Conservation (phyloP, 2,113 vertebrate genomes). For the Sander vitreus region DNA sequence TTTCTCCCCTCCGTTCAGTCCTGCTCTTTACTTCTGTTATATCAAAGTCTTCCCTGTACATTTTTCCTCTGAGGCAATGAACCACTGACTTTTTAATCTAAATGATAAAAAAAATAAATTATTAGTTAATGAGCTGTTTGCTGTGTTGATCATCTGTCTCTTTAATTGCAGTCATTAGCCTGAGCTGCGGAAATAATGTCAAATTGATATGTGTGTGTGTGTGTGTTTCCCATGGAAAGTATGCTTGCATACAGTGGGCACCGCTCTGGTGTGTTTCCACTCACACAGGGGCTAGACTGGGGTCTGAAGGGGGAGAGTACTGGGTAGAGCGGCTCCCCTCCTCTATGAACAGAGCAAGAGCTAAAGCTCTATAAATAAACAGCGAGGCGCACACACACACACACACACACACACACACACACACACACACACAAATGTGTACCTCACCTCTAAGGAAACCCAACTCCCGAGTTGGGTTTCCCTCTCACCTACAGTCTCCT, state of each 20-base stretch:
- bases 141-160: slow-evolving; percentile 66
- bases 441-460: slow-evolving; percentile 70
- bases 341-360: slow-evolving; percentile 48
- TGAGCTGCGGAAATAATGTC: slow-evolving; percentile 39
- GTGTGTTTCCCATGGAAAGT: slow-evolving; percentile 49
- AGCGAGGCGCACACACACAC: slow-evolving; percentile 41
- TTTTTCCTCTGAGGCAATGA: slow-evolving; percentile 78
- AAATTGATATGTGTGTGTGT: slow-evolving; percentile 43
- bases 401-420: slow-evolving; percentile 51
- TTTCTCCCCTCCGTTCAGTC: slow-evolving; percentile 38
- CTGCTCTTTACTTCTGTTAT: slow-evolving; percentile 59
- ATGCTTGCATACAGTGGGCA: slow-evolving; percentile 32
- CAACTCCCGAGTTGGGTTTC: slow-evolving; percentile 55
- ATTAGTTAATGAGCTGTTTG: slow-evolving; percentile 82
- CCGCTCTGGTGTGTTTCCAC: slow-evolving; percentile 66
- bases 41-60: slow-evolving; percentile 77
- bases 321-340: slow-evolving; percentile 32
- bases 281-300: slow-evolving; percentile 45
- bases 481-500: slow-evolving; percentile 51
- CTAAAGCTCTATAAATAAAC: slow-evolving; percentile 79
- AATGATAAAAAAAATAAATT: slow-evolving; percentile 85
- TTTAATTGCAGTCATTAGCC: slow-evolving; percentile 40
- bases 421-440: too few species aligned
- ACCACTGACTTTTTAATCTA: slow-evolving; percentile 86
- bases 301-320: slow-evolving; percentile 6